These are phyloP conservation scores for Danio tinwini DNA, from an alignment of 2,797 vertebrate genomes.

Conservation along the genomic window DNA sequence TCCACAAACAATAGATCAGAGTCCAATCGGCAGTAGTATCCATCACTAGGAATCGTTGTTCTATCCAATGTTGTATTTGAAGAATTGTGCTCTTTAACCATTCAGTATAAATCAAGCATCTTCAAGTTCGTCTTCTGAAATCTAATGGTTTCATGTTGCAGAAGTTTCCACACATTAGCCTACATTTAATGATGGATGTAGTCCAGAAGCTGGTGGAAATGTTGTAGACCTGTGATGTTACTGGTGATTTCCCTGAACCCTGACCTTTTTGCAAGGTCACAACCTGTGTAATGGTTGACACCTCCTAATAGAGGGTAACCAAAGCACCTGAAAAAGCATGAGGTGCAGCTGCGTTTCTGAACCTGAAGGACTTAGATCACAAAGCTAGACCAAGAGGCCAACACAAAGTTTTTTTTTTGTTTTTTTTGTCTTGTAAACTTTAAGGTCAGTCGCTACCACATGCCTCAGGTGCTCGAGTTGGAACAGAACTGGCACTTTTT, in stretches of 20 bases:
- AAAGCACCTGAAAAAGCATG: constrained; percentile 69
- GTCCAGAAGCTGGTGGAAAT: constrained; percentile 54
- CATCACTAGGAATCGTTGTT: constrained; percentile 4
- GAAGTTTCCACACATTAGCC: constrained; percentile 1
- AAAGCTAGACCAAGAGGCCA: constrained; percentile 60
- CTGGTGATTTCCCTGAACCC: constrained; percentile 67
- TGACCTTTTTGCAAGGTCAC: constrained; percentile 60
- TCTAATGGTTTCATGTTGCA: constrained; percentile 15
- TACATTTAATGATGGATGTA: constrained; percentile 17
- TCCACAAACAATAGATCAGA: background rate
- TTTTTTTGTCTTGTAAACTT: constrained; percentile 73
- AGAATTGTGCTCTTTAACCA: constrained; percentile 37
- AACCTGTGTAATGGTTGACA: constrained; percentile 46
- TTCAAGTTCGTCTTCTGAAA: constrained; percentile 15
- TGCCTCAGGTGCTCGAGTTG: constrained; percentile 39
- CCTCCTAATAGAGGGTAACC: constrained; percentile 61
- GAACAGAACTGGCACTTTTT: constrained; percentile 37
- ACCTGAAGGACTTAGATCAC: constrained; percentile 60
- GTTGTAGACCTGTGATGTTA: constrained; percentile 48
- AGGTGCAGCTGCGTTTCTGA: constrained; percentile 60
- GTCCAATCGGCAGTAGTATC: constrained; percentile 30
- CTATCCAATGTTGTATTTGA: background rate
- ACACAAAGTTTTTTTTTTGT: constrained; percentile 57
- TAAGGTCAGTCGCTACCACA: constrained; percentile 58
- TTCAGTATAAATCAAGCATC: background rate